Conservation (phyloP, 2,888 invertebrate genomes). For the Hirtodrosophila histrioides region DNA sequence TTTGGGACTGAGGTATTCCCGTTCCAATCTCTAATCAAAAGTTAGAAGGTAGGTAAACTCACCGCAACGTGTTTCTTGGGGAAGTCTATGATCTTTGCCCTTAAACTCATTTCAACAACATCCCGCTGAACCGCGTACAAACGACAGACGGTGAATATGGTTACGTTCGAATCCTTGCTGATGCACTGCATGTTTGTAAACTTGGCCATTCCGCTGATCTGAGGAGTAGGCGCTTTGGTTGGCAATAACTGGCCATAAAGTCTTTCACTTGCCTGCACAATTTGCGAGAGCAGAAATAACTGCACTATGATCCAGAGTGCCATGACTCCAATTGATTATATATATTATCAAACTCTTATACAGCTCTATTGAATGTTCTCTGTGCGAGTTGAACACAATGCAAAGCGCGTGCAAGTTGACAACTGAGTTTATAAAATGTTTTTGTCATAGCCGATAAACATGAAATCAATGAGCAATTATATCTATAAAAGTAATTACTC, state of each 20-base stretch:
- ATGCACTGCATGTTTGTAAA: conserved; percentile 71
- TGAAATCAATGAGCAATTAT: conserved; percentile 22
- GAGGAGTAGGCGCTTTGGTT: background rate
- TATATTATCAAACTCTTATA: background rate
- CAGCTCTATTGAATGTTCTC: background rate
- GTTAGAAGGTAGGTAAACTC: conserved; percentile 31
- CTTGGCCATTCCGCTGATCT: conserved; percentile 64
- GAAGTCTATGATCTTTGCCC: conserved; percentile 37
- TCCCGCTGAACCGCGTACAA: conserved; percentile 69
- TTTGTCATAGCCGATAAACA: background rate
- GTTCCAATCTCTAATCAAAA: no score
- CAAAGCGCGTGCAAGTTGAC: conserved; percentile 1
- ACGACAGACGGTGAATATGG: conserved; percentile 57
- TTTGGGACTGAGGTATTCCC: no score
- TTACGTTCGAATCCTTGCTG: conserved; percentile 49
- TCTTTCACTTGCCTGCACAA: conserved; percentile 51
- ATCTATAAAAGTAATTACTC: conserved; percentile 12
- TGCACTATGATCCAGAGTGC: conserved; percentile 22
- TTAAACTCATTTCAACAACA: conserved; percentile 65
- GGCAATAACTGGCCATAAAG: background rate
- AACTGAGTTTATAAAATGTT: conserved; percentile 12
- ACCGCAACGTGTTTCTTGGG: conserved; percentile 60
- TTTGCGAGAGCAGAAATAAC: conserved; percentile 34
- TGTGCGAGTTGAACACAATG: conserved; percentile 8
- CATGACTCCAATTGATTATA: conserved; percentile 17